Conservation (phyloP, 2,888 invertebrate genomes). For the Tetrapedia diversipes region DNA sequence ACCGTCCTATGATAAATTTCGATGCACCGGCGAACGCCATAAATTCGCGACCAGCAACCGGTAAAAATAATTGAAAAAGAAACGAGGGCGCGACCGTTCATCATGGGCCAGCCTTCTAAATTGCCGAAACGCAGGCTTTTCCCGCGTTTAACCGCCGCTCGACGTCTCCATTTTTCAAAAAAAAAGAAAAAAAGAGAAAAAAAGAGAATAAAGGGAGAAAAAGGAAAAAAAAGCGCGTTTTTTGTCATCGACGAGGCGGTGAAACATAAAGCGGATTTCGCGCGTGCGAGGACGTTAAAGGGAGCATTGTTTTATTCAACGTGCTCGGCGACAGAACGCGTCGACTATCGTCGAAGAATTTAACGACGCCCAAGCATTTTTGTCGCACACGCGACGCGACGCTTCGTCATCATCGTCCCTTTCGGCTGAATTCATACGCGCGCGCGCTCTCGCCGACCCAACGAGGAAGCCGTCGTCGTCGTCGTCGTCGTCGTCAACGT, state of each 20-base stretch:
- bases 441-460: slow-evolving; percentile 1
- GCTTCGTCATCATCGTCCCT: slow-evolving; percentile 25
- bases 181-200: not conserved
- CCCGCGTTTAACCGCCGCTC: slow-evolving; percentile 12
- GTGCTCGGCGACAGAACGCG: not conserved
- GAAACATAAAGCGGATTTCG: not conserved
- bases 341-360: slow-evolving; percentile 18
- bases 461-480: slow-evolving; percentile 41
- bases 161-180: slow-evolving; percentile 14
- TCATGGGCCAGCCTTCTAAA: slow-evolving; percentile 15
- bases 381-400: not conserved
- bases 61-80: slow-evolving; percentile 21
- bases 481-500: slow-evolving; percentile 47
- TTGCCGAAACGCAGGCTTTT: slow-evolving; percentile 21
- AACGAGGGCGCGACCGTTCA: not conserved
- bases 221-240: not conserved
- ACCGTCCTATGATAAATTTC: slow-evolving; percentile 14
- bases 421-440: not conserved
- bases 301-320: slow-evolving; percentile 47
- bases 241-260: not conserved
- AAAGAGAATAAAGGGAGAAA: not conserved
- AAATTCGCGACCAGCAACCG: not conserved
- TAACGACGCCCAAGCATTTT: slow-evolving; percentile 46
- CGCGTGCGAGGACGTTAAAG: slow-evolving; percentile 6
- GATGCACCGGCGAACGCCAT: slow-evolving; percentile 8